phyloP scores from a whole-genome alignment of 2,888 invertebrate species.

The Parnassius orleans region DNA sequence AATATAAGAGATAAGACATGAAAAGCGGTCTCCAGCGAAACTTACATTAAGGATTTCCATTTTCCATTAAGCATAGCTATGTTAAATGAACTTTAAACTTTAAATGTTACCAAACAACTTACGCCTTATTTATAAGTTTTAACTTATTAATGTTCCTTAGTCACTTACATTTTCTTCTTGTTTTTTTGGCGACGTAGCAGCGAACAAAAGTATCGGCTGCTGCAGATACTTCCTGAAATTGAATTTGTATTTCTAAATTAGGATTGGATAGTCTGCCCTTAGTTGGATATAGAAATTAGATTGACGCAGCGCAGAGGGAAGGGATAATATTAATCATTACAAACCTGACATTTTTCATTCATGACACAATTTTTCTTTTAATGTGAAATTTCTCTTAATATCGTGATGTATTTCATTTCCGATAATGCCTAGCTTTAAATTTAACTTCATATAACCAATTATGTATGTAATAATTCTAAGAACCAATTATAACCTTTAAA shows the following conservation, averaged over 20 bases:
- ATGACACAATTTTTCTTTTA: conserved; percentile 48
- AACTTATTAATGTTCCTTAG: not conserved
- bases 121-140: too few species aligned
- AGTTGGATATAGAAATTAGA: too few species aligned
- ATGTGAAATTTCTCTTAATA: conserved; percentile 39
- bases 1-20: too few species aligned
- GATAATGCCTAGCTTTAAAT: conserved; percentile 46
- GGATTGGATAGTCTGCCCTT: too few species aligned
- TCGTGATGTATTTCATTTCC: conserved; percentile 40
- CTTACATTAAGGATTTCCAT: not conserved
- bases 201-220: conserved; percentile 26
- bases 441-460: conserved; percentile 38
- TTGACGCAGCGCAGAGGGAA: too few species aligned
- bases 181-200: conserved; percentile 42
- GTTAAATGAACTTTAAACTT: not conserved
- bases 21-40: not conserved
- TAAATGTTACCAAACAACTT: not conserved
- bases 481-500: conserved; percentile 44
- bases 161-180: conserved; percentile 58
- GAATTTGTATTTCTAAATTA: conserved; percentile 16
- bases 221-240: conserved; percentile 31
- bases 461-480: too few species aligned
- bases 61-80: not conserved
- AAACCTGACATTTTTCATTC: conserved; percentile 64
- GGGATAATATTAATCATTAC: conserved; percentile 6